phyloP scores from a whole-genome alignment of 2,113 vertebrate species.

The Ptilorrhoa leucosticta region DNA sequence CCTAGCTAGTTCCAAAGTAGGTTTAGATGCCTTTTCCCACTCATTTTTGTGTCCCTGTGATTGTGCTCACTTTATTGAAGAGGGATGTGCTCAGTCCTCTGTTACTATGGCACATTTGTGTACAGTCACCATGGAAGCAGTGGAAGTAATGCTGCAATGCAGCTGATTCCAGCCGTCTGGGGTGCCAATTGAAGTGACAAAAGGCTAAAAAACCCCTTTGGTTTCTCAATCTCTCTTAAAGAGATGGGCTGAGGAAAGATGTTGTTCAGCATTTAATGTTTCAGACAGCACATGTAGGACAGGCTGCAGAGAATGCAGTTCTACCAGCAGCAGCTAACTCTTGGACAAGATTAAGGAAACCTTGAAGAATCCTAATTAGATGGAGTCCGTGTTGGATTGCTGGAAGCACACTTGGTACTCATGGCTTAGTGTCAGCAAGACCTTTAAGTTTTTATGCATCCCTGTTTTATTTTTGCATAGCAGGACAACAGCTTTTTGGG shows the following conservation, averaged over 20 bases:
- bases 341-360: background rate
- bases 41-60: background rate
- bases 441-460: background rate
- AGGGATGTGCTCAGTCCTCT: background rate
- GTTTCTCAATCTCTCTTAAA: background rate
- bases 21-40: background rate
- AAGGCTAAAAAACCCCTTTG: background rate
- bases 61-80: background rate
- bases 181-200: background rate
- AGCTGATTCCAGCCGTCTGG: background rate
- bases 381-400: background rate
- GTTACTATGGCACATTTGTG: background rate
- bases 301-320: background rate
- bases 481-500: background rate
- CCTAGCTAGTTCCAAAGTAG: background rate
- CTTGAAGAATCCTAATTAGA: background rate
- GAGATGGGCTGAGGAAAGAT: background rate
- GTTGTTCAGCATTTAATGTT: background rate
- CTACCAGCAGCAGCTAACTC: background rate
- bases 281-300: background rate
- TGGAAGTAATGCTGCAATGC: background rate
- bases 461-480: background rate
- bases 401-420: background rate
- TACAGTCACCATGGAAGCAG: background rate
- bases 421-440: background rate